Conservation (phyloP, 1,140 invertebrate species). For the Ooceraea biroi region DNA sequence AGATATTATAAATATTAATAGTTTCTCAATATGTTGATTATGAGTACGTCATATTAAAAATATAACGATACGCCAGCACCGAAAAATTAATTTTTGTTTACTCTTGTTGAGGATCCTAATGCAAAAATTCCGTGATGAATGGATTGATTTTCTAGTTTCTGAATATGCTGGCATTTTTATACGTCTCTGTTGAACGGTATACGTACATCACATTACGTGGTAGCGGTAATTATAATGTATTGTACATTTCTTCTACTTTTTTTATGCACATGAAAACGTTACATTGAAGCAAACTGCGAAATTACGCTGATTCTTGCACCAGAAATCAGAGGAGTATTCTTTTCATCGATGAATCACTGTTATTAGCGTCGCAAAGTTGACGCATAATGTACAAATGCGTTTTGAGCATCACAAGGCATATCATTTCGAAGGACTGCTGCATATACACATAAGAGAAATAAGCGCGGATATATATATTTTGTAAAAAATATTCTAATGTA, state of each 20-base stretch:
- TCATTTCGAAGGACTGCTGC: conserved; percentile 1
- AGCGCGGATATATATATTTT: conserved; percentile 10
- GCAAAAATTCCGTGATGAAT: not conserved
- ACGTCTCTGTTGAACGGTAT: too few species aligned
- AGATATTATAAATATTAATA: not conserved
- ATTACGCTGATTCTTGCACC: not conserved
- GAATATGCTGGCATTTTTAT: too few species aligned
- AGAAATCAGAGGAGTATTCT: not conserved
- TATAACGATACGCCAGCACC: not conserved
- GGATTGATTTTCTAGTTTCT: not conserved
- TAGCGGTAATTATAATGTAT: not conserved
- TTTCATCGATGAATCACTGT: not conserved
- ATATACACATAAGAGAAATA: not conserved
- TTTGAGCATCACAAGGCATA: conserved; percentile 19
- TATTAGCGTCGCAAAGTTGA: not conserved
- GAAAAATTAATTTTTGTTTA: not conserved
- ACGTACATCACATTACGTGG: too few species aligned
- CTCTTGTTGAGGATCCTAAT: too few species aligned
- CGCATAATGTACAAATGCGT: conserved; percentile 4
- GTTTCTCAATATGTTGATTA: not conserved
- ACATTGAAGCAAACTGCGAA: not conserved
- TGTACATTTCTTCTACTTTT: conserved; percentile 18
- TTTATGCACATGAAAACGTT: not conserved
- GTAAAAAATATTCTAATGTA: conserved; percentile 10
- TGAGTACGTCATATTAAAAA: not conserved